phyloP scores from a whole-genome alignment of 2,113 vertebrate species.

The Halichoeres trimaculatus region DNA sequence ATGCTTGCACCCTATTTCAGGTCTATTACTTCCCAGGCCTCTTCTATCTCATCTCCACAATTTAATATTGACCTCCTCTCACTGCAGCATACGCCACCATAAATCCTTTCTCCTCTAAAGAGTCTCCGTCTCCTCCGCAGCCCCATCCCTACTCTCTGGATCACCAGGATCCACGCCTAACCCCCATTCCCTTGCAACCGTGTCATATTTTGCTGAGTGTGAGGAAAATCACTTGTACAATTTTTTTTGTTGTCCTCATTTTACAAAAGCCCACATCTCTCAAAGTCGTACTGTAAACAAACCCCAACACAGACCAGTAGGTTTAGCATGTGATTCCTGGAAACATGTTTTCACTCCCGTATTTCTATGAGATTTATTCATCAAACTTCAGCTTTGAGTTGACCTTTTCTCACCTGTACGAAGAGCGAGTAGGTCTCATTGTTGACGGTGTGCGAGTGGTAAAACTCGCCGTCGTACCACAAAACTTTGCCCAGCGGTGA shows the following conservation, averaged over 20 bases:
- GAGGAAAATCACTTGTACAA: constrained; percentile 2
- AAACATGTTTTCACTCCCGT: too few species aligned
- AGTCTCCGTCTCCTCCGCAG: not conserved
- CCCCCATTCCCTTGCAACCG: constrained; percentile 11
- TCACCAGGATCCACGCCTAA: constrained; percentile 14
- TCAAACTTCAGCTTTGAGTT: too few species aligned
- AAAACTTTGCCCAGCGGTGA: constrained; percentile 92
- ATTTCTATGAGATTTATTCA: too few species aligned
- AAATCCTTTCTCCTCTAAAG: constrained; percentile 22
- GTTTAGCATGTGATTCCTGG: too few species aligned
- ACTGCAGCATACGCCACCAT: not conserved
- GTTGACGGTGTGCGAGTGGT: constrained; percentile 92
- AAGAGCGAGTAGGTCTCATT: constrained; percentile 92
- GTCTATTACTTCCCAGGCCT: not conserved
- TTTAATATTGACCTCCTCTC: constrained; percentile 5
- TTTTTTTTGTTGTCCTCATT: constrained; percentile 17
- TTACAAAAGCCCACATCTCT: not conserved
- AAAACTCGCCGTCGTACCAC: constrained; percentile 96
- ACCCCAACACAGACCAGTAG: too few species aligned
- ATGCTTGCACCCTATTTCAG: not conserved
- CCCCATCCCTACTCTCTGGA: not conserved
- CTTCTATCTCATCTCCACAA: not conserved
- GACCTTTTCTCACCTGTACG: constrained; percentile 85
- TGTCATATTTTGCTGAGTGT: constrained; percentile 21
- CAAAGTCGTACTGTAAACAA: not conserved